Percentiles rank a stretch among this genome's conserved stretches.
Conservation (phyloP, 2,113 vertebrate genomes). For the Rallus limicola region DNA sequence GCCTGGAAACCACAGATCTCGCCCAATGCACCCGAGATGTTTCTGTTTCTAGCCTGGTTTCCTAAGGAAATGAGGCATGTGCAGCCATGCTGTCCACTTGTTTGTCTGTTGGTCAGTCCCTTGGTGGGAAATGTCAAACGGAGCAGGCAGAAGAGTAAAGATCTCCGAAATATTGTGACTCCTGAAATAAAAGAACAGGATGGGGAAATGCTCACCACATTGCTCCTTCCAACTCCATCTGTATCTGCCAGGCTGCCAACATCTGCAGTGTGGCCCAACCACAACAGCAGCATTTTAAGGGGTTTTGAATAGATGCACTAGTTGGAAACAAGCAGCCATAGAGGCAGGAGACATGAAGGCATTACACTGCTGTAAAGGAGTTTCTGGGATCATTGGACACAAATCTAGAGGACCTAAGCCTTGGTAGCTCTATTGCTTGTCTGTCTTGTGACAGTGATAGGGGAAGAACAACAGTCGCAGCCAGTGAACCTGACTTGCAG, state of each 20-base stretch:
- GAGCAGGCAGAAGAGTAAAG: not conserved
- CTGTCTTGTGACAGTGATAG: not conserved
- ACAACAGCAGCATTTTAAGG: not conserved
- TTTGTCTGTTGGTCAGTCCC: not conserved
- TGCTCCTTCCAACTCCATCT: not conserved
- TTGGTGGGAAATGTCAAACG: not conserved
- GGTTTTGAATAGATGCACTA: not conserved
- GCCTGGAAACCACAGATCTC: not conserved
- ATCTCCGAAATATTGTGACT: not conserved
- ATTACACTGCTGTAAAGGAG: not conserved
- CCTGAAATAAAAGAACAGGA: no score
- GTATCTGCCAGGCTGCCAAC: not conserved
- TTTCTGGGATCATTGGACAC: not conserved
- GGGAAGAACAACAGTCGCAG: not conserved
- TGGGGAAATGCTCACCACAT: not conserved
- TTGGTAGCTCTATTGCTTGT: not conserved
- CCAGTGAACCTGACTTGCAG: not conserved
- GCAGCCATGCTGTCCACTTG: not conserved
- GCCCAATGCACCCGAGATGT: not conserved
- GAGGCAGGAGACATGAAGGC: not conserved
- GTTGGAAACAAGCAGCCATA: not conserved
- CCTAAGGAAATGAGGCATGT: not conserved
- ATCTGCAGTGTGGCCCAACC: rapidly evolving
- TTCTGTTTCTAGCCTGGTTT: constrained; percentile 14
- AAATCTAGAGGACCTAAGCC: not conserved